Evolutionary conservation across 2,113 vertebrate genomes (phyloP).

Genomic region (Mesembrinibis cayennensis): DNA sequence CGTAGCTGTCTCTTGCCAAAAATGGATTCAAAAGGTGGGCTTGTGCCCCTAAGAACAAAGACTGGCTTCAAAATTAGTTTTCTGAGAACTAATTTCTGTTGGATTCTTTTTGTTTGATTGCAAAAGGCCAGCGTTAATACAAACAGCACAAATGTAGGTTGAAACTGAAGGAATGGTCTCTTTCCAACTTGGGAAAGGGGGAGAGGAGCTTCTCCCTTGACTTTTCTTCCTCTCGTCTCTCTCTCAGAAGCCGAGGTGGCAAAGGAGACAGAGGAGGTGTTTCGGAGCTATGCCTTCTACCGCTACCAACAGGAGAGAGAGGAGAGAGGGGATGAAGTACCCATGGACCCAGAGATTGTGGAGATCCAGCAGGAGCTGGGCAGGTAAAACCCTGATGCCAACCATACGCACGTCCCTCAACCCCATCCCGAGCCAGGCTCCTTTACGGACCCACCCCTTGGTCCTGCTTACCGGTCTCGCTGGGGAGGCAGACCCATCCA

Average conservation of each 20-base stretch:
- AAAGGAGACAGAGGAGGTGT: constrained; percentile 73
- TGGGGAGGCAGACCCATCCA: not conserved
- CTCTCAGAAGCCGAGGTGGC: constrained; percentile 75
- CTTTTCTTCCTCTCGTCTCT: not conserved
- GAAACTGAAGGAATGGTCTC: not conserved
- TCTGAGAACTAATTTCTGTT: not conserved
- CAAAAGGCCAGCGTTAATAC: not conserved
- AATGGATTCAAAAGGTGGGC: not conserved
- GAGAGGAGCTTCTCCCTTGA: not conserved
- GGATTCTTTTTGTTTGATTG: not conserved
- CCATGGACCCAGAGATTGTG: constrained; percentile 73
- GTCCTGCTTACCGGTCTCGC: not conserved
- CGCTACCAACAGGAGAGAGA: constrained; percentile 73
- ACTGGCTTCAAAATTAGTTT: not conserved
- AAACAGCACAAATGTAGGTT: not conserved
- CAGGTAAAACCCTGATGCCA: constrained; percentile 39
- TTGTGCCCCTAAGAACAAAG: not conserved
- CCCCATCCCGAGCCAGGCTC: not conserved
- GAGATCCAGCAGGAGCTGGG: constrained; percentile 45
- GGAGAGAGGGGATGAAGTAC: constrained; percentile 50
- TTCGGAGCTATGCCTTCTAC: constrained; percentile 75
- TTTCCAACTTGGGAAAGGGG: rapidly evolving
- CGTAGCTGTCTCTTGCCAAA: not conserved
- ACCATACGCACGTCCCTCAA: rapidly evolving
- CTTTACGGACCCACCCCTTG: rapidly evolving